A percentile compares a stretch with the other conserved stretches of the same genome.
These are phyloP conservation scores for Enteromius argenteus DNA, from an alignment of 2,797 vertebrate genomes.

Conservation along the genomic window DNA sequence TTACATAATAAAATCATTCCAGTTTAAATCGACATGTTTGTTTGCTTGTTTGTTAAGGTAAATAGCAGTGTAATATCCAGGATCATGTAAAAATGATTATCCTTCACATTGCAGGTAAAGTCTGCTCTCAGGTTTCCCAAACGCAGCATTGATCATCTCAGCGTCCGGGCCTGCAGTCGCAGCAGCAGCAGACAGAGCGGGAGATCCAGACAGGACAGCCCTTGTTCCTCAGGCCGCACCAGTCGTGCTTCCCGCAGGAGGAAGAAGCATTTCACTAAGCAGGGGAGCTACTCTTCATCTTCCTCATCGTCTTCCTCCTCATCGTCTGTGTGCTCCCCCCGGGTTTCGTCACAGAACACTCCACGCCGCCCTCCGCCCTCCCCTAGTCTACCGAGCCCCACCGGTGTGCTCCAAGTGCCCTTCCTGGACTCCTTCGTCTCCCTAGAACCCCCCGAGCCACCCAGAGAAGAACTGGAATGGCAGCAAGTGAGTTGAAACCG, in stretches of 20 bases:
- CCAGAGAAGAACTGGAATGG: conserved; percentile 81
- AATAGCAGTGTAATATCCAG: not conserved
- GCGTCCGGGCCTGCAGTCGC: conserved; percentile 58
- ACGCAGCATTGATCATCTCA: conserved; percentile 65
- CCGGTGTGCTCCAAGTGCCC: conserved; percentile 73
- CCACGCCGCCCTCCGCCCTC: conserved; percentile 60
- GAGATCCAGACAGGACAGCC: conserved; percentile 56
- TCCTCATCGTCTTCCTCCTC: conserved; percentile 77
- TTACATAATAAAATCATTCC: not conserved
- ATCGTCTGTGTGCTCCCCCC: conserved; percentile 76
- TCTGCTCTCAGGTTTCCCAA: conserved; percentile 87
- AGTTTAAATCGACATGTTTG: not conserved
- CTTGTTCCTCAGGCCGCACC: conserved; percentile 64
- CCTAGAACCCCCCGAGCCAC: conserved; percentile 68
- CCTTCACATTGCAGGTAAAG: conserved; percentile 80
- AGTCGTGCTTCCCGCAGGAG: conserved; percentile 65
- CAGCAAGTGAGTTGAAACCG: conserved; percentile 81
- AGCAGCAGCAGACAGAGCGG: conserved; percentile 31
- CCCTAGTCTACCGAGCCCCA: conserved; percentile 64
- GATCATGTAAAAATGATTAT: not conserved
- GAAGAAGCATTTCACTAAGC: conserved; percentile 60
- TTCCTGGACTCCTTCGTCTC: conserved; percentile 76
- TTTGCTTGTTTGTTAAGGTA: not conserved
- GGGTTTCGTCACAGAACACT: conserved; percentile 45
- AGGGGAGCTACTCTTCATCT: conserved; percentile 73